Percentiles rank a stretch among this genome's conserved stretches.
Conservation (phyloP, 2,113 vertebrate genomes). For the Lepus europaeus region DNA sequence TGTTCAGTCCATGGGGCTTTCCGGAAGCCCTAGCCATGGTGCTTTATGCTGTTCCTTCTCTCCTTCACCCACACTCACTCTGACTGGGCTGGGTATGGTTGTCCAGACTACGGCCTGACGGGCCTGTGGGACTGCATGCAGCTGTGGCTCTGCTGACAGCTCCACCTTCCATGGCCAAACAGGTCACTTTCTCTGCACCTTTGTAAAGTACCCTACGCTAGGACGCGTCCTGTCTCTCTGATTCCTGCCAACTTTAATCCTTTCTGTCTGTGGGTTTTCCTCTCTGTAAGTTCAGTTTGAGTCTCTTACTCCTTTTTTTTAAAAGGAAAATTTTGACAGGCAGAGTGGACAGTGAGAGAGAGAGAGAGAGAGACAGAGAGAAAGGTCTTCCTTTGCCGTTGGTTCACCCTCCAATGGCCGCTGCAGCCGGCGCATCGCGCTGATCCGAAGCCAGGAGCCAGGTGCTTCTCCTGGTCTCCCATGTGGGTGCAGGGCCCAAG, state of each 20-base stretch:
- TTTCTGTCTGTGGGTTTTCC: neutral
- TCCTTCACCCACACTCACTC: neutral
- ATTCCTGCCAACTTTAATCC: neutral
- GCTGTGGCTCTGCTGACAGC: neutral
- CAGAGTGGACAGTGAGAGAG: no score
- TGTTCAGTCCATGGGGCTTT: neutral
- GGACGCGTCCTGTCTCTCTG: neutral
- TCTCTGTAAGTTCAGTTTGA: neutral
- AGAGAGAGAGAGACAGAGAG: no score
- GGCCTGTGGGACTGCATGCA: neutral
- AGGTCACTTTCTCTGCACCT: neutral
- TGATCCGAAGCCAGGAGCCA: no score
- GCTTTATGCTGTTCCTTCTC: neutral
- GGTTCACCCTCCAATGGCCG: no score
- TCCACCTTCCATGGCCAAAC: neutral
- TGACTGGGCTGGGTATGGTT: neutral
- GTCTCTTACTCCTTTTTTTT: neutral
- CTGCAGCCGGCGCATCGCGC: no score
- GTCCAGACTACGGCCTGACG: neutral
- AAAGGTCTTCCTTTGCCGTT: no score
- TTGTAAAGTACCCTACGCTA: neutral
- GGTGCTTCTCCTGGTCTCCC: no score
- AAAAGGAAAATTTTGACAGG: no score
- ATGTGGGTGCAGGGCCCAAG: no score
- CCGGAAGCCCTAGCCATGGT: neutral